Evolutionary conservation across 2,888 invertebrate genomes (phyloP), one percentile per base, ranked within the genome.

Genomic region (Cheilosia impressa): DNA sequence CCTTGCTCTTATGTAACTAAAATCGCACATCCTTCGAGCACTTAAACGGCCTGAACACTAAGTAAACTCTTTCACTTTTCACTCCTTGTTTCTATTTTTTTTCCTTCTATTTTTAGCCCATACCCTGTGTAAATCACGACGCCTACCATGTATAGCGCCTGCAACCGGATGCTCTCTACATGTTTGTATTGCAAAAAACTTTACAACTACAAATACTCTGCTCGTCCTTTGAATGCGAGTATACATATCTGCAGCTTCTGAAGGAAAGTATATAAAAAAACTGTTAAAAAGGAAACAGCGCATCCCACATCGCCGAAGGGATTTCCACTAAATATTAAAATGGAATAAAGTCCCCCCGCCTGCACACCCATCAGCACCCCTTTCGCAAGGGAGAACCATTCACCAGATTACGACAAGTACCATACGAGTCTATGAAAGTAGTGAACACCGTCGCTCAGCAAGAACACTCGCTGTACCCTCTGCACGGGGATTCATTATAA

Each of bases 281-380:
- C 43, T 47, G 41, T 58, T 22, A 43, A 75, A 80, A 81, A 57
- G 60, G 57, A 68, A 85, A 81, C 73, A 62, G 66, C 76, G 53
- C 76, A 81, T 63, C 82, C 75, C 58, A 68, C 63, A 58, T 52
- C 17, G 84, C 80, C 80, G 57, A 58, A 85, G 62, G 85, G 81
- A 45, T 41, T 81, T 72, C 47, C 38, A 73, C 85, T 85, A 81
- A 81, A 81, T 85, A 81, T 85, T 85, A 85, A 85, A 81, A 81
- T 66, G 69, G 57, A 58, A 62, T 57, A 85, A 79, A 72, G 63
- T 27, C 22, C 38, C 45, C 69, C 45, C 62, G 72, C 62, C 71
- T 27, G 6, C 27, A 6, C 27, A 71, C 76, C 69, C 55, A 72
- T 75, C 68, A 68, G 80, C 85, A 85, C 76, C 84, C 80, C 80